Evolutionary conservation across 2,113 vertebrate genomes (phyloP).

Genomic region (Plecotus auritus): DNA sequence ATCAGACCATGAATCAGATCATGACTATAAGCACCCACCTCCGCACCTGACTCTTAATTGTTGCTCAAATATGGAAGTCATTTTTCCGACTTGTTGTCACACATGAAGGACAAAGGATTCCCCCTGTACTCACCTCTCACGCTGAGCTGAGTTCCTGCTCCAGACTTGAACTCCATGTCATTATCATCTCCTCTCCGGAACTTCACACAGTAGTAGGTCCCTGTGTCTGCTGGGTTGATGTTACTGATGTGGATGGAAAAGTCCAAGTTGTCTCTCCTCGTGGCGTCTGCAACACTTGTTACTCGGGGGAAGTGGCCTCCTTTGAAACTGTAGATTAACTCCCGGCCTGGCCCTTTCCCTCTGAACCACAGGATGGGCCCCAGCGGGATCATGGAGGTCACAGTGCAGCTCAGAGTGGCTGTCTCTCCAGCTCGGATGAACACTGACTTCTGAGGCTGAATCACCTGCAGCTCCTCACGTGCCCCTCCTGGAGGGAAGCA

Average conservation of each 20-base stretch:
- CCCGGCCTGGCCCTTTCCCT: too few species aligned
- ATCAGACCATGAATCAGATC: too few species aligned
- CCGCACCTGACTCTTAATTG: rapidly evolving
- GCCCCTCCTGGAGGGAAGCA: background rate
- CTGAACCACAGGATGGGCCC: too few species aligned
- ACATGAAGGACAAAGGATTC: rapidly evolving
- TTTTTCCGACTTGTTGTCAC: background rate
- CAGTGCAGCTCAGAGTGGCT: background rate
- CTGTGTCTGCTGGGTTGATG: background rate
- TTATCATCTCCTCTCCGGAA: background rate
- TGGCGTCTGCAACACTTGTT: too few species aligned
- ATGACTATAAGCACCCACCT: rapidly evolving
- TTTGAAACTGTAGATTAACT: too few species aligned
- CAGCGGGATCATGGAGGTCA: too few species aligned
- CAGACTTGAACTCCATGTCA: rapidly evolving
- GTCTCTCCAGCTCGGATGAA: background rate
- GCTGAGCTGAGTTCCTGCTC: background rate
- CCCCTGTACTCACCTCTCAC: constrained; percentile 26
- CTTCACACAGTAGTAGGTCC: constrained; percentile 56
- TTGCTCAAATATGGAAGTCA: rapidly evolving
- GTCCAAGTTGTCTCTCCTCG: background rate
- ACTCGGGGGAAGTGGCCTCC: too few species aligned
- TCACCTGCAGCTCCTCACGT: background rate
- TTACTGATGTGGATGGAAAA: background rate
- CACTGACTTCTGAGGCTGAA: background rate